Percentiles rank a stretch among this genome's conserved stretches.
Evolutionary conservation across 30 jellyfish, hydroid and myxozoan genomes (phyloP).

Genomic region (Cassiopea xamachana): DNA sequence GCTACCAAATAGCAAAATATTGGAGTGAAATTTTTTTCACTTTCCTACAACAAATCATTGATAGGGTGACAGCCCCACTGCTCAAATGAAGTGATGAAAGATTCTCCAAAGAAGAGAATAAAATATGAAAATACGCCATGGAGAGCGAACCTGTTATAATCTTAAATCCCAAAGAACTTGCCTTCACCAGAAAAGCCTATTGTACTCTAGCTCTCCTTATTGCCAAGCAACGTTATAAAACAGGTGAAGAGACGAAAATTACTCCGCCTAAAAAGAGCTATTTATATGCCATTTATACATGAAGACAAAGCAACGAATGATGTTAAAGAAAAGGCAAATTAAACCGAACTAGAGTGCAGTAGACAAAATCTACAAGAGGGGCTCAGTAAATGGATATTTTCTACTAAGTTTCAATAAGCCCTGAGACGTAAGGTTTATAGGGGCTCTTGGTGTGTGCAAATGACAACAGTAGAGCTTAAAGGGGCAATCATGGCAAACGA

Average conservation of each 20-base stretch:
- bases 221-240: neutral
- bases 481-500: constrained; percentile 64
- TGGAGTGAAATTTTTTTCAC: too few relatives aligned
- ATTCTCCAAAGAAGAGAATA: too few relatives aligned
- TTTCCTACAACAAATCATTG: too few relatives aligned
- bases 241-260: neutral
- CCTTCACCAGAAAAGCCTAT: too few relatives aligned
- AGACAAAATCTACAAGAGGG: neutral
- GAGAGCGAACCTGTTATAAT: too few relatives aligned
- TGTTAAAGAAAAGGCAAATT: neutral
- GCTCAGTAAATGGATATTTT: constrained; percentile 10
- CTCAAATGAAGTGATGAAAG: too few relatives aligned
- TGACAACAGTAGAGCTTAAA: constrained; percentile 42
- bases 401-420: constrained; percentile 33
- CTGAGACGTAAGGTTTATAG: constrained; percentile 45
- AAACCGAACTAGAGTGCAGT: neutral
- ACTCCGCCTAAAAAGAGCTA: neutral
- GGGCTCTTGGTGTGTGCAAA: constrained; percentile 34
- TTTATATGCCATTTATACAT: neutral
- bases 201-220: too few relatives aligned
- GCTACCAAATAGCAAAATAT: too few relatives aligned
- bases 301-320: neutral
- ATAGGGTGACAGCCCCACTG: too few relatives aligned
- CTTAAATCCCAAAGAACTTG: too few relatives aligned
- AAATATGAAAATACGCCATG: too few relatives aligned